Conservation (phyloP, 1,140 invertebrate species). For the Penaeus vannamei region DNA sequence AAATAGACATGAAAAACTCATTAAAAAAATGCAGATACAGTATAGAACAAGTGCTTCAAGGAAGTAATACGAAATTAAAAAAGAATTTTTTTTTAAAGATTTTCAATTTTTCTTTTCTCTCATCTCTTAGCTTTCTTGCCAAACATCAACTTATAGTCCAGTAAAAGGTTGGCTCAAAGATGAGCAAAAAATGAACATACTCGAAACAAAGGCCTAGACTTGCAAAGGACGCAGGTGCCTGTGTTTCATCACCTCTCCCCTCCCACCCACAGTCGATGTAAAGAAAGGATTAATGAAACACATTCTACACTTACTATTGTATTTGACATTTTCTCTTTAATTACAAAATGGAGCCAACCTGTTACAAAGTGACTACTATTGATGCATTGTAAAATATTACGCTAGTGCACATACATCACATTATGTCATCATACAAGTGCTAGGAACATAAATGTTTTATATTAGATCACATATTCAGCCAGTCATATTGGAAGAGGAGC, state of each 20-base stretch:
- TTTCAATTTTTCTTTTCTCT: not conserved
- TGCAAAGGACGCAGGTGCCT: too few species aligned
- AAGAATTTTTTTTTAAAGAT: not conserved
- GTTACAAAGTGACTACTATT: constrained; percentile 51
- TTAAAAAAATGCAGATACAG: too few species aligned
- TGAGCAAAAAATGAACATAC: not conserved
- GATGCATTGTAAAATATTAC: constrained; percentile 28
- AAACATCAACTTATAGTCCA: constrained; percentile 9
- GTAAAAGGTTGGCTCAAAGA: constrained; percentile 52
- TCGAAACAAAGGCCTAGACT: not conserved
- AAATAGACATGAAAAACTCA: too few species aligned
- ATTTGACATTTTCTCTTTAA: constrained; percentile 43
- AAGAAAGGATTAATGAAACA: constrained; percentile 43
- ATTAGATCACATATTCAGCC: not conserved
- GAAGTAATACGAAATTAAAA: too few species aligned
- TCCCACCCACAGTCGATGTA: constrained; percentile 6
- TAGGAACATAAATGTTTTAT: constrained; percentile 31
- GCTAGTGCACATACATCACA: constrained; percentile 38
- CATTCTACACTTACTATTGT: constrained; percentile 22
- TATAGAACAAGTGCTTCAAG: too few species aligned
- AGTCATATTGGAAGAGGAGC: too few species aligned
- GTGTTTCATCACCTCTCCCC: not conserved
- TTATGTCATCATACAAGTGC: constrained; percentile 26
- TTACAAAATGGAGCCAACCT: constrained; percentile 47
- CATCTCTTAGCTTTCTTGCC: not conserved